Evolutionary conservation across 2,113 vertebrate genomes (phyloP).

Genomic region (Cairina moschata): DNA sequence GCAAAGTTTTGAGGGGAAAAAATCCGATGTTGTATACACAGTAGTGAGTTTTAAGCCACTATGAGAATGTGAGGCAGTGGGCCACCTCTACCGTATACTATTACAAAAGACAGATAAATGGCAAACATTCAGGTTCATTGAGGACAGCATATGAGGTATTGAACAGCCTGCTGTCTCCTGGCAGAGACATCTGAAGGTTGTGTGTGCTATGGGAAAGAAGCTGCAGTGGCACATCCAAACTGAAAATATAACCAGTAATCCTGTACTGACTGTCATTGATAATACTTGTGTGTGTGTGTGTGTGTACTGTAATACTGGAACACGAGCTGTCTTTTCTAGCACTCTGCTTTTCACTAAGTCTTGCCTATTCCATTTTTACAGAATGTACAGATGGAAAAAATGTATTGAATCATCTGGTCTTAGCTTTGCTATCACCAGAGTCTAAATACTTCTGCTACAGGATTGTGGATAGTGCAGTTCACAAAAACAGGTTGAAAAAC

Average conservation of each 20-base stretch:
- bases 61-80: background rate
- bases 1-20: background rate
- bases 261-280: background rate
- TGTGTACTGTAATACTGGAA: background rate
- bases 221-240: background rate
- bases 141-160: background rate
- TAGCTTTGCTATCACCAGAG: background rate
- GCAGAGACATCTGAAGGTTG: background rate
- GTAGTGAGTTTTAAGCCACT: background rate
- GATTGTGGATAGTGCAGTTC: background rate
- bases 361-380: background rate
- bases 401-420: background rate
- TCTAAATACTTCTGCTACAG: background rate
- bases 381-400: background rate
- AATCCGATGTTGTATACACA: background rate
- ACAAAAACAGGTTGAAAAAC: background rate
- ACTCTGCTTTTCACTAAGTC: background rate
- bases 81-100: background rate
- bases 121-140: background rate
- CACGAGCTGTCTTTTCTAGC: background rate
- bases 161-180: background rate
- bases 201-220: background rate
- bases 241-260: background rate
- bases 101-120: background rate
- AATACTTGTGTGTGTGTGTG: background rate